These are phyloP conservation scores for Bilobella aurantiaca DNA, from an alignment of 1,140 invertebrate genomes.

Conservation along the genomic window DNA sequence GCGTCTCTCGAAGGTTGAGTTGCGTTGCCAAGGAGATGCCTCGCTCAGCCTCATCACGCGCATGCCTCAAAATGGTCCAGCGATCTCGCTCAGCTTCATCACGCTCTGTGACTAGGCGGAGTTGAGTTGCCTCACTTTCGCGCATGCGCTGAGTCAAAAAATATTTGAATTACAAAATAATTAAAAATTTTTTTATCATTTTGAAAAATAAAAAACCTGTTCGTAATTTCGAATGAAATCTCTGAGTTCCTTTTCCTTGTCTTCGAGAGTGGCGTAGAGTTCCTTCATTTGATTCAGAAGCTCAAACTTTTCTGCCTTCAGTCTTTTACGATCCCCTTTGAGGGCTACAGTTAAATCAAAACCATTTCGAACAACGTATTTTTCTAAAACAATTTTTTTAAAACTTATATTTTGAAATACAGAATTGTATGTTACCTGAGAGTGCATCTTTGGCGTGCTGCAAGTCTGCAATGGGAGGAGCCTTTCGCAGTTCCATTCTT, in stretches of 20 bases:
- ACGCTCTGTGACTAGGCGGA: conserved; percentile 59
- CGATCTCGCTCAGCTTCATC: conserved; percentile 77
- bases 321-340: conserved; percentile 75
- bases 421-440: conserved; percentile 43
- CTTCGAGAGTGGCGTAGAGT: conserved; percentile 81
- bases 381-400: background rate
- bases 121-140: conserved; percentile 60
- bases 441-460: conserved; percentile 49
- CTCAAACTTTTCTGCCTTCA: conserved; percentile 89
- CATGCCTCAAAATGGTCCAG: conserved; percentile 74
- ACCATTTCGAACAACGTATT: no score
- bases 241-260: conserved; percentile 82
- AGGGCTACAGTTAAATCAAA: conserved; percentile 44
- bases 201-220: no score
- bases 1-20: conserved; percentile 70
- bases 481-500: conserved; percentile 42
- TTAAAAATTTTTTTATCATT: no score
- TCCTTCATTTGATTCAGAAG: conserved; percentile 90
- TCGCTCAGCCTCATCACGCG: conserved; percentile 45
- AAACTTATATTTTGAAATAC: background rate
- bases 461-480: conserved; percentile 37
- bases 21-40: conserved; percentile 75
- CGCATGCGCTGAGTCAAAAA: conserved; percentile 51
- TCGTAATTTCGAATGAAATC: conserved; percentile 92
- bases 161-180: no score